These are phyloP conservation scores for Phortica magna DNA, from an alignment of 2,888 invertebrate species.

Conservation along the genomic window DNA sequence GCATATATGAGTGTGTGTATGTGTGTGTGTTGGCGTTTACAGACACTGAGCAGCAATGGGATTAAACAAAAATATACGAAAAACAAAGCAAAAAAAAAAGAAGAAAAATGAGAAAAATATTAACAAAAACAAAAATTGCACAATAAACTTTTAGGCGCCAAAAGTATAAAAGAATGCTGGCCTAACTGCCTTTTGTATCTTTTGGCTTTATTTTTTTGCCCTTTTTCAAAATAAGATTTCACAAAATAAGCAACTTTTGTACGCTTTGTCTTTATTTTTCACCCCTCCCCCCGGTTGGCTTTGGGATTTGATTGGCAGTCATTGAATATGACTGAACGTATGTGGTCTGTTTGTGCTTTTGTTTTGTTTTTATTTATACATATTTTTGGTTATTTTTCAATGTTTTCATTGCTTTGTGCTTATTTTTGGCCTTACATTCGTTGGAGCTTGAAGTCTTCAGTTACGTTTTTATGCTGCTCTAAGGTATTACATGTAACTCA, in stretches of 20 bases:
- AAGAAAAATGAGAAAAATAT: neutral
- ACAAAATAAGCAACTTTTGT: neutral
- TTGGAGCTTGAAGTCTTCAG: too few relatives aligned
- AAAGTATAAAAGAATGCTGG: neutral
- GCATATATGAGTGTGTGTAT: neutral
- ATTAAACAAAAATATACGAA: neutral
- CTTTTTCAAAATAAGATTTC: neutral
- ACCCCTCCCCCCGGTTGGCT: neutral
- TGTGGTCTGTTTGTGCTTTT: neutral
- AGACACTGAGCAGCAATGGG: neutral
- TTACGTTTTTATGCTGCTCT: too few relatives aligned
- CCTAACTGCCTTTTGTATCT: neutral
- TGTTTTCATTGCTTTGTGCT: too few relatives aligned
- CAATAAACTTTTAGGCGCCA: neutral
- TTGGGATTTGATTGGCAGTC: conserved; percentile 11
- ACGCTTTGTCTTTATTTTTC: neutral
- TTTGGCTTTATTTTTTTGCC: neutral
- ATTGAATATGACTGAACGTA: neutral
- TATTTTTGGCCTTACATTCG: too few relatives aligned
- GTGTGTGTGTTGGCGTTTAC: neutral
- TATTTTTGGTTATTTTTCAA: neutral
- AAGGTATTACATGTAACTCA: too few relatives aligned
- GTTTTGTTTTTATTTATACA: neutral
- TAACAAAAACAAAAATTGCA: neutral
- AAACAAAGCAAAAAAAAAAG: neutral